Evolutionary conservation across 2,888 invertebrate genomes (phyloP), one percentile per base, ranked within the genome.

Genomic region (Sclerodermus sp.): DNA sequence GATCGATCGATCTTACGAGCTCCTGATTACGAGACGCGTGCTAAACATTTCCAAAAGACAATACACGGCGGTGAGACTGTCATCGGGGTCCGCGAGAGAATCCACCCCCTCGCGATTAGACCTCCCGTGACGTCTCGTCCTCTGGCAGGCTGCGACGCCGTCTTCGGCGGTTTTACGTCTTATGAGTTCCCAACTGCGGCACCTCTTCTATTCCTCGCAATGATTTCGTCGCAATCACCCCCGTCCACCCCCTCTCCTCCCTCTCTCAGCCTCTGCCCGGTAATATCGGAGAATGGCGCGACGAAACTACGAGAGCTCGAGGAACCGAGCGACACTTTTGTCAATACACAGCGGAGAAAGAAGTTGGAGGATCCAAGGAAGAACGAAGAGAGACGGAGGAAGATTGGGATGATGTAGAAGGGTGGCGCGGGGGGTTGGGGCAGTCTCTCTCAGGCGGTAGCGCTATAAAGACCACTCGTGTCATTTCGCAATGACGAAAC

Each of bases 381-480:
- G n/a, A 15, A 17, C 30, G 34, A 18, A 36, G 14, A 38, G 12
- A 31, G 47, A 44, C 16, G 36, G 40, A 38, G 30, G 39, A 39
- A 14, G 8, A 14, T 13, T 10, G 34, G 14, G 34, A 15, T 3
- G 23, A 16, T 1, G 36, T 15, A 2, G 23, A 12, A 15, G 36
- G n/a, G 45, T 32, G 58, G 49, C 50, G 48, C 55, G 40, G 48
- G 53, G 46, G 47, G 41, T 38, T 49, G 53, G 51, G 49, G 50
- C 45, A 47, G 42, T 54, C 55, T 53, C 6, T 52, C 47, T 57
- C 61, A 54, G 54, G 55, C 56, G 53, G 63, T 61, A 60, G 66
- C 70, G 78, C 80, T 79, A 82, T 82, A 82, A 82, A 82, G 81
- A 81, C 80, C 82, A 82, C 82, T 82, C 80, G 82, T 81, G 82